Evolutionary conservation across 1,140 invertebrate species (phyloP), one percentile per base, ranked within the genome.

Genomic region (Antheraea mylitta): DNA sequence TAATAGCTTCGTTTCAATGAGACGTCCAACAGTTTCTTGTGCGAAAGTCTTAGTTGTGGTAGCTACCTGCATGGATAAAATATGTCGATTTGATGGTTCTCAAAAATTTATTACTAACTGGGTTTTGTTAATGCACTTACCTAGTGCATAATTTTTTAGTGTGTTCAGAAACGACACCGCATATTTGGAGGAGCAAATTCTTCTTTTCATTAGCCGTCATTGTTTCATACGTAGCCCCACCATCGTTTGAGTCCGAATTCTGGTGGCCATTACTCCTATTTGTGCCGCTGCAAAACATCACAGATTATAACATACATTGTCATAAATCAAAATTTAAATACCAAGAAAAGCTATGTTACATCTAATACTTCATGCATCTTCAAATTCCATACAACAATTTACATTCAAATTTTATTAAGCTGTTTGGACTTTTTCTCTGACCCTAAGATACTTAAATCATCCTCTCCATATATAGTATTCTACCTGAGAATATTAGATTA

Each of bases 151-250:
- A 92, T 80, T 96, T 96, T 79, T 95, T 96, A 1, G 96, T 96
- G 74, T 96, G 95, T 75, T 96, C 96, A 1, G 96, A 96, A n/a
- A 97, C 94, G 0, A 96, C 96, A 0, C 96, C 96, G 79, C 96
- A 96, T 0, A 96, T 96, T 69, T 95, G 94, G 63, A 94, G 92
- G 3, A 95, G 83, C 9, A 95, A 74, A 63, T 92, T 92, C 66
- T 93, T 93, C 78, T 94, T 95, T 63, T 95, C 94, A 48, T 94
- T 94, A 5, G 94, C 80, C 0, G 93, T 93, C 94, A 95, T 95
- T 7, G 93, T 94, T 67, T 95, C 94, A 68, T 94, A 95, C 58
- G 94, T 94, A 4, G 93, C 87, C 16, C 93, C 91, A n/a, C 78
- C 85, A 67, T 93, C 91, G 63, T 86, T 87, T 0, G 80, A 71